Percentiles rank a stretch among this genome's conserved stretches.
Conservation (phyloP, 2,888 invertebrate species). For the Odontothrips loti region DNA sequence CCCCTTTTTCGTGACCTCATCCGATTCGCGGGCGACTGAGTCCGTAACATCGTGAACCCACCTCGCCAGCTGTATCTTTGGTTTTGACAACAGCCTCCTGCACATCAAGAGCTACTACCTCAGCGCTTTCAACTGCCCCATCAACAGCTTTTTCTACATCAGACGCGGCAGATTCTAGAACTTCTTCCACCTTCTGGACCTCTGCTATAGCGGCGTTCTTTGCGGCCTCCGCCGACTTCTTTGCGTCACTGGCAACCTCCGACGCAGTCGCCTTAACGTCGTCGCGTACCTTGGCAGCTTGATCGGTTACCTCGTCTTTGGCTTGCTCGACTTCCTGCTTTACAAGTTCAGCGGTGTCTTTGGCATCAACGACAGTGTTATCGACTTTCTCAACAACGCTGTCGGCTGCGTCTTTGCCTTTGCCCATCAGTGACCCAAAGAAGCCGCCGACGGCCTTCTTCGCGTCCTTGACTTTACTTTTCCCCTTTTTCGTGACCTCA, state of each 20-base stretch:
- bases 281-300: neutral
- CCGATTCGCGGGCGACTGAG: neutral
- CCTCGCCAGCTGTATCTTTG: neutral
- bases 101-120: constrained; percentile 36
- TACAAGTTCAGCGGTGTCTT: neutral
- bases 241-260: neutral
- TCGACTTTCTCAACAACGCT: neutral
- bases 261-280: neutral
- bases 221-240: neutral
- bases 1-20: neutral
- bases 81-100: constrained; percentile 38
- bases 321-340: neutral
- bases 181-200: constrained; percentile 35
- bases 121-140: constrained; percentile 36
- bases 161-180: constrained; percentile 35
- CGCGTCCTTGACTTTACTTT: constrained; percentile 28
- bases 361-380: neutral
- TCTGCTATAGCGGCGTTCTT: neutral
- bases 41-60: neutral
- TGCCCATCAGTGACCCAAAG: constrained; percentile 32
- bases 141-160: constrained; percentile 36
- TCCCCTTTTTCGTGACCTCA: constrained; percentile 32
- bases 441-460: constrained; percentile 33
- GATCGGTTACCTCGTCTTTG: neutral
- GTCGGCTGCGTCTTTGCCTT: constrained; percentile 30